These are phyloP conservation scores for Drosophila pectinifera DNA, from an alignment of 1,140 invertebrate genomes.

Conservation along the genomic window DNA sequence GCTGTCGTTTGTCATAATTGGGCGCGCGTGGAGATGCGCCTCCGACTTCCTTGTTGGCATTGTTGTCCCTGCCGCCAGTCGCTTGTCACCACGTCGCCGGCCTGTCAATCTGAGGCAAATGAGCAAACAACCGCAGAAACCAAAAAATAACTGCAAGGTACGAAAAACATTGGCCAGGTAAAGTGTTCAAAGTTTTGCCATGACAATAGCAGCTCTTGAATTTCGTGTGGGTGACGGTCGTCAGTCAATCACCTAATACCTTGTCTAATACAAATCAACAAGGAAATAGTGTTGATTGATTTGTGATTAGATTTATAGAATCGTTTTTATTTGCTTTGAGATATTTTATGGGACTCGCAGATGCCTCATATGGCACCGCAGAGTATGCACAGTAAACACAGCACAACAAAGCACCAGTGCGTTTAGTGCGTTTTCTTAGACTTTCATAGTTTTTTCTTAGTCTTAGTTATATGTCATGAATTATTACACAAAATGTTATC, in stretches of 20 bases:
- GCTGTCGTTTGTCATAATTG: conserved; percentile 75
- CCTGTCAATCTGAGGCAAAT: conserved; percentile 60
- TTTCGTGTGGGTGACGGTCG: neutral
- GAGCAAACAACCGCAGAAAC: conserved; percentile 35
- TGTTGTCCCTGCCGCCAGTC: conserved; percentile 40
- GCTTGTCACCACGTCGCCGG: conserved; percentile 38
- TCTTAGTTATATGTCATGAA: no score
- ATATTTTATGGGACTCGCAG: no score
- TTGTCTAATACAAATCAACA: neutral
- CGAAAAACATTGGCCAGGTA: conserved; percentile 45
- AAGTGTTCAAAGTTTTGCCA: conserved; percentile 11
- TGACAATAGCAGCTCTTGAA: conserved; percentile 9
- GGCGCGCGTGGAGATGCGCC: conserved; percentile 74
- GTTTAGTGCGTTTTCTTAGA: no score
- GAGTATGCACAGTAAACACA: no score
- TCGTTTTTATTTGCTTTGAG: no score
- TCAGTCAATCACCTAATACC: no score
- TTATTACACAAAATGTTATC: no score
- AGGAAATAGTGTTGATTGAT: neutral
- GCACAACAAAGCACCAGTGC: no score
- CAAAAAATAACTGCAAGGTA: conserved; percentile 3
- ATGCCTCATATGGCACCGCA: no score
- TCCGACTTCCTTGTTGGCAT: conserved; percentile 73
- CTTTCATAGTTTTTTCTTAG: no score
- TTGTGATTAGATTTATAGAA: neutral